Base-by-base conservation (phyloP, 2,113 vertebrate genomes). In the Cariama cristata region DNA sequence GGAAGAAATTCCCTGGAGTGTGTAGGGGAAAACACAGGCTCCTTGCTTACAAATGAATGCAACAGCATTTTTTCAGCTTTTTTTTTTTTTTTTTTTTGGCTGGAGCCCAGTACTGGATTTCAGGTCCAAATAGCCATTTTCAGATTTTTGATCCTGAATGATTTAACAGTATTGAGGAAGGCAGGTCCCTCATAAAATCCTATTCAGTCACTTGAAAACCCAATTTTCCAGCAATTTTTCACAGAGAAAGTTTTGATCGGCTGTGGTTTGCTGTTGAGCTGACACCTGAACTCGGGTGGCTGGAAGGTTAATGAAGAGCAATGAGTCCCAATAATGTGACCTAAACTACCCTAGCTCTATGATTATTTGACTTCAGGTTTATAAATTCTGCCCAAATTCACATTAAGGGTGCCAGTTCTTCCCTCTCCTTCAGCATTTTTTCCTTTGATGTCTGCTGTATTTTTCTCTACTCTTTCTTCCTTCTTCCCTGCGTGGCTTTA, bases 301-400 rank as follows among this genome's bases (percentile, higher is more conserved):
- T 90, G 47, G 55, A 59, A 95, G 86, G 82, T 90, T 80, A 90
- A 93, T 40, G 55, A 93, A 86, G 79, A 93, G 12, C 79, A 80
- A 35, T 47, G 63, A 81, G 71, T 62, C 79, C 62, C 66, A 64
- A 9, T 4, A 76, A 63, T 1, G 32, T 11, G 55, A 59, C 63
- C 71, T 71, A 24, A 79, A 62, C 45, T 45, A 59, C 44, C 15
- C 1, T 1, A 63, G 56, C 58, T 64, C 69, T 56, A 6, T 7
- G 42, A 80, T 69, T 58, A 44, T 45, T 67, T 79, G 45, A 23
- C 47, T 90, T 53, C 45, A 76, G 71, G 20, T 62, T 68, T 60
- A 77, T 86, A 77, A 94, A 86, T 83, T 58, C 11, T 32, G 45
- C 15, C 40, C 17, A 73, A 86, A 66, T 33, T 62, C 94, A 69